A percentile compares a stretch with the other conserved stretches of the same genome.
Evolutionary conservation across 2,888 invertebrate species (phyloP).

Genomic region (Oscheius onirici): DNA sequence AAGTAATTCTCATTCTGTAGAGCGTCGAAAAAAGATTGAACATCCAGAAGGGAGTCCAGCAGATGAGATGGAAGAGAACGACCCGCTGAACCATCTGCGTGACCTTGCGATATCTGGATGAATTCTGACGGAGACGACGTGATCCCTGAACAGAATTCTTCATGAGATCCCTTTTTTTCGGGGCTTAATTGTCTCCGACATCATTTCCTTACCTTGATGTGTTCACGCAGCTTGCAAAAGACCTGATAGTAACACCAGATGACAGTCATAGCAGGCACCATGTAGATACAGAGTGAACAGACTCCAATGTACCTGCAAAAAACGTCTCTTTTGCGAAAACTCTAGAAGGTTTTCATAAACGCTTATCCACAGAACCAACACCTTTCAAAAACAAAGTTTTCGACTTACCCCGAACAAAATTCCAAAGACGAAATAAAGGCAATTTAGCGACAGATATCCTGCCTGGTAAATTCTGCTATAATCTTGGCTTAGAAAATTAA

Average conservation of each 20-base stretch:
- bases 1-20: constrained; percentile 61
- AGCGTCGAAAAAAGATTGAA: constrained; percentile 69
- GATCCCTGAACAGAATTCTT: constrained; percentile 43
- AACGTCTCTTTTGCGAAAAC: too few relatives aligned
- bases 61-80: constrained; percentile 69
- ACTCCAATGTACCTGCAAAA: constrained; percentile 66
- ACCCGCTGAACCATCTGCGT: constrained; percentile 69
- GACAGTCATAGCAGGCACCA: constrained; percentile 65
- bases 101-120: constrained; percentile 68
- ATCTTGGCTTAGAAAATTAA: too few relatives aligned
- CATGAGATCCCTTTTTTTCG: background rate
- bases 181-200: constrained; percentile 19
- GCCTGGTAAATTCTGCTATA: too few relatives aligned
- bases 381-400: too few relatives aligned
- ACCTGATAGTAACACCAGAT: constrained; percentile 70
- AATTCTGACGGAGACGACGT: constrained; percentile 60
- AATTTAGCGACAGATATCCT: too few relatives aligned
- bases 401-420: too few relatives aligned
- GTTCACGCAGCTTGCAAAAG: constrained; percentile 67
- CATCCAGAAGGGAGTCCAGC: constrained; percentile 70
- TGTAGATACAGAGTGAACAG: constrained; percentile 69
- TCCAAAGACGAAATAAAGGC: too few relatives aligned
- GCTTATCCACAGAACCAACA: too few relatives aligned
- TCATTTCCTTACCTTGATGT: constrained; percentile 37
- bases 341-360: too few relatives aligned